A percentile compares a stretch with the other conserved stretches of the same genome.
Evolutionary conservation across 2,113 vertebrate genomes (phyloP).

Genomic region (Phoxinus phoxinus): DNA sequence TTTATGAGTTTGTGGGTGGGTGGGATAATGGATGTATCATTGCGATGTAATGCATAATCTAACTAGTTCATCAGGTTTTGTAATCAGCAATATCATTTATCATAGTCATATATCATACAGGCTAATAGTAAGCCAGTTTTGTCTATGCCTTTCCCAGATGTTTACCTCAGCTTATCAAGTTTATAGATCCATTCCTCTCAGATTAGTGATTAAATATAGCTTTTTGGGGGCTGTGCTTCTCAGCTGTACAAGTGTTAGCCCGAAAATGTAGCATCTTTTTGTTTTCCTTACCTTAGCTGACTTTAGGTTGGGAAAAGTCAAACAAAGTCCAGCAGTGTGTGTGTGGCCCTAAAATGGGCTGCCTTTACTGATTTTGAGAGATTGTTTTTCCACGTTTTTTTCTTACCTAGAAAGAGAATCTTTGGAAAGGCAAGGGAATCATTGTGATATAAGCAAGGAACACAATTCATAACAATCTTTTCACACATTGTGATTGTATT

Average conservation of each 20-base stretch:
- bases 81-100: slow-evolving; percentile 8
- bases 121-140: not conserved
- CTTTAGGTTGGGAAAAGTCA: slow-evolving; percentile 17
- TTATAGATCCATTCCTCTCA: not conserved
- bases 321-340: not conserved
- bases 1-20: not conserved
- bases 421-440: too few relatives aligned
- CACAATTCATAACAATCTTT: not conserved
- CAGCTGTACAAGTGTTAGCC: not conserved
- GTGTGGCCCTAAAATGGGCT: not conserved
- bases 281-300: not conserved
- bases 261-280: not conserved
- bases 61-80: slow-evolving; percentile 12
- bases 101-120: not conserved
- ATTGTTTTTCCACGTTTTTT: not conserved
- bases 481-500: not conserved
- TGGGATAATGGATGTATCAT: not conserved
- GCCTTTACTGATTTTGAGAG: not conserved
- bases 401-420: not conserved
- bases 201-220: slow-evolving; percentile 2
- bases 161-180: not conserved
- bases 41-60: not conserved
- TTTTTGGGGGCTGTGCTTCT: not conserved
- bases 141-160: not conserved
- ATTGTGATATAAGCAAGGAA: not conserved